Conservation (phyloP, 2,797 vertebrate species). For the Cuniculus paca region DNA sequence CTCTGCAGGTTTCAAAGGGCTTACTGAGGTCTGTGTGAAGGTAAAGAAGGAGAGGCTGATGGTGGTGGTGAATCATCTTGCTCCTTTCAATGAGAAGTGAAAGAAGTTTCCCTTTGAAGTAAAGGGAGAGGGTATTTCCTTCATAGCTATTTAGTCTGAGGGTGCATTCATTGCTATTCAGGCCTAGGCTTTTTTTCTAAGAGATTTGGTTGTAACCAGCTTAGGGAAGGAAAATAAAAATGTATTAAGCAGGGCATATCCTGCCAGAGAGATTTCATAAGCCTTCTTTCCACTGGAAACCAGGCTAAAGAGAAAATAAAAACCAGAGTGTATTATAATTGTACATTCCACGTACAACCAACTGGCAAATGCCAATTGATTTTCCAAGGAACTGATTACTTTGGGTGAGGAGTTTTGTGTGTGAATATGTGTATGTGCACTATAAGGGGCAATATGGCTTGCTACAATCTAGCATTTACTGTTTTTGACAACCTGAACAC, state of each 20-base stretch:
- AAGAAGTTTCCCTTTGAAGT: slow-evolving; percentile 1
- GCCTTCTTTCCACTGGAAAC: slow-evolving; percentile 75
- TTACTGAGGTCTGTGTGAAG: neutral
- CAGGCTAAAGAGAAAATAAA: slow-evolving; percentile 79
- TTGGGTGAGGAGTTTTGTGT: slow-evolving; percentile 14
- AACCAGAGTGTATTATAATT: slow-evolving; percentile 78
- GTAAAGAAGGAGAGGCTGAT: neutral
- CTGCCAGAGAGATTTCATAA: slow-evolving; percentile 78
- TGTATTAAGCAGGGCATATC: slow-evolving; percentile 60
- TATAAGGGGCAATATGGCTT: neutral
- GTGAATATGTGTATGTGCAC: neutral
- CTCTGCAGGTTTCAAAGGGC: slow-evolving; percentile 32
- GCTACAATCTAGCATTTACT: slow-evolving; percentile 26
- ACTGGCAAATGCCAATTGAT: slow-evolving; percentile 72
- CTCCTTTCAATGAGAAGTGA: slow-evolving; percentile 16
- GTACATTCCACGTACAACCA: slow-evolving; percentile 79
- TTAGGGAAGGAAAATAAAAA: slow-evolving; percentile 72
- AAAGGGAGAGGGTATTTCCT: neutral
- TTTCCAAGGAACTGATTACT: slow-evolving; percentile 80
- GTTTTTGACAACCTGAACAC: slow-evolving; percentile 49
- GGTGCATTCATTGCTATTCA: neutral
- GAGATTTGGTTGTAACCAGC: slow-evolving; percentile 62
- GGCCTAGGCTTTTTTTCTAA: neutral
- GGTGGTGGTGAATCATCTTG: neutral
- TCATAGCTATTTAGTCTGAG: neutral